phyloP scores from a whole-genome alignment of 2,113 vertebrate genomes.

The Phycodurus eques region DNA sequence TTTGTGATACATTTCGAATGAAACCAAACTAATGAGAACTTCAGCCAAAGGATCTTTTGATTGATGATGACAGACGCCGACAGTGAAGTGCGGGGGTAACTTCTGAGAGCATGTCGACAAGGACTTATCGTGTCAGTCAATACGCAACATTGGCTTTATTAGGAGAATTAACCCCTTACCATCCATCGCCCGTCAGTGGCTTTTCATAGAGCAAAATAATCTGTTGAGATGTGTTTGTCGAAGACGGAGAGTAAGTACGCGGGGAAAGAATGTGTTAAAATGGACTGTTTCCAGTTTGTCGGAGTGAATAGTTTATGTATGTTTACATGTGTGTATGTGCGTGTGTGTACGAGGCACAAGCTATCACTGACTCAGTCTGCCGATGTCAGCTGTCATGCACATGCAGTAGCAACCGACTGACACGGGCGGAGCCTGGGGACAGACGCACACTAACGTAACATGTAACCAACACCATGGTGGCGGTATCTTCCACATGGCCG shows the following conservation, averaged over 20 bases:
- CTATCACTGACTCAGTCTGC: slow-evolving; percentile 36
- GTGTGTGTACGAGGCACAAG: slow-evolving; percentile 15
- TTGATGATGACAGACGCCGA: slow-evolving; percentile 4
- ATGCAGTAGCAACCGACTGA: slow-evolving; percentile 28
- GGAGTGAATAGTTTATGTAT: slow-evolving; percentile 4
- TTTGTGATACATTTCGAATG: not conserved
- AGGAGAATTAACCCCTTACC: not conserved
- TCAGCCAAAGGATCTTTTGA: not conserved
- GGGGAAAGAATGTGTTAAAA: not conserved
- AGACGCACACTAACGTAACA: slow-evolving; percentile 14
- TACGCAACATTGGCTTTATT: slow-evolving; percentile 9
- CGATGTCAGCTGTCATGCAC: slow-evolving; percentile 42
- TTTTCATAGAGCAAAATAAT: not conserved
- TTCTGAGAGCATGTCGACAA: not conserved
- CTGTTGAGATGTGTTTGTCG: not conserved
- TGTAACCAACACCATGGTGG: not conserved
- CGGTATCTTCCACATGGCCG: not conserved
- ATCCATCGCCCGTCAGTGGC: not conserved
- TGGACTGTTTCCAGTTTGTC: not conserved
- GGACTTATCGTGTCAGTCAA: not conserved
- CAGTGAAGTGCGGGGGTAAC: not conserved
- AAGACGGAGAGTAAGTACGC: not conserved
- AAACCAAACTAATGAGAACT: slow-evolving; percentile 5
- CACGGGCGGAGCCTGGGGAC: slow-evolving; percentile 16
- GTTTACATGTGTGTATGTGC: slow-evolving; percentile 12